Conservation (phyloP, 2,797 vertebrate species). For the Chrysocyon brachyurus region DNA sequence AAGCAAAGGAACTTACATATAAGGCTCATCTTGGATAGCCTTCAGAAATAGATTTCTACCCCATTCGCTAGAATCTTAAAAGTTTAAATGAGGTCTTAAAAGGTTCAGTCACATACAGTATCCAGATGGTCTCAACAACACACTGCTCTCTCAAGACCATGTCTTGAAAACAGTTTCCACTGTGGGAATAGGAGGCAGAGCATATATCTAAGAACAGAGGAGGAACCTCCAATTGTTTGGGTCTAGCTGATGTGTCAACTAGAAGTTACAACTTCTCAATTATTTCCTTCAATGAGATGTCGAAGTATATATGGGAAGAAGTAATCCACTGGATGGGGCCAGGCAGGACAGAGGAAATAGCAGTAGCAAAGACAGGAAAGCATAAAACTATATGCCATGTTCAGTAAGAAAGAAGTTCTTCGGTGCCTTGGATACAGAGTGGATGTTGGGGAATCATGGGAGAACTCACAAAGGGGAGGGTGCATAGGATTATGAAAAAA, state of each 20-base stretch:
- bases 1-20: background rate
- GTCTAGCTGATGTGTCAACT: background rate
- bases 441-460: background rate
- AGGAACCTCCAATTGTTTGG: background rate
- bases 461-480: background rate
- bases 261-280: background rate
- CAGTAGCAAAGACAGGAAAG: background rate
- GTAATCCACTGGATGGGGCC: background rate
- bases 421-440: background rate
- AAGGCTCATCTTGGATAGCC: background rate
- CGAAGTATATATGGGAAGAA: background rate
- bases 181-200: background rate
- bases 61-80: background rate
- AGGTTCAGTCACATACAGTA: background rate
- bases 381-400: background rate
- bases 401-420: background rate
- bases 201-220: background rate
- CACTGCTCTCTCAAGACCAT: background rate
- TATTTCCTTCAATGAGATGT: background rate
- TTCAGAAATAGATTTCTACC: background rate
- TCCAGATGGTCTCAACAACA: background rate
- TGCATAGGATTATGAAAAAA: background rate
- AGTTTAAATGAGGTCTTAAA: background rate
- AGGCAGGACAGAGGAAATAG: background rate
- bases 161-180: background rate